Evolutionary conservation across 2,888 invertebrate genomes (phyloP), one percentile per base, ranked within the genome.

Genomic region (Campoplex capitator): DNA sequence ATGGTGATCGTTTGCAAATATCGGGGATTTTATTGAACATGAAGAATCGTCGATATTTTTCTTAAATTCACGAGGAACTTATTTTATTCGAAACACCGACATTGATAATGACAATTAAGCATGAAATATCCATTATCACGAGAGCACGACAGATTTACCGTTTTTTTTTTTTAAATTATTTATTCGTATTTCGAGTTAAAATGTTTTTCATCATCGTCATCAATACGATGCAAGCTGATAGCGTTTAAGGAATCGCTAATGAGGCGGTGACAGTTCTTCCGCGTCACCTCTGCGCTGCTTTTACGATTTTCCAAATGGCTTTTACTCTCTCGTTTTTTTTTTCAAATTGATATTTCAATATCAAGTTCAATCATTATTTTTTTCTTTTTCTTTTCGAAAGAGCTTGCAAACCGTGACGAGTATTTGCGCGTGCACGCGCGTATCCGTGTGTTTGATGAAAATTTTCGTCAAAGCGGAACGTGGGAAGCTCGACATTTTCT

Each of bases 101-200:
- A 38, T 56, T 38, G 62, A 73, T 18, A 32, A 48, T 56, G 51
- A 48, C 51, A 35, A 38, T 42, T 9, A 54, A 62, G 65, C 51
- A 28, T 28, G 65, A 16, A 28, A 74, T 16, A 74, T 35, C 18
- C 54, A 73, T 35, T 45, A 11, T 48, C 11, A 65, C 51, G 45
- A 67, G 45, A 67, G 38, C 16, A 54, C 78, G 32, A 78, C 23
- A 68, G 80, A 73, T 68, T 74, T 67, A 67, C 9, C 74, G 3
- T 23, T 13, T 68, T 45, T 56, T 67, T 23, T 13, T 68, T 45
- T 56, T 67, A 38, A 38, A 38, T n/a, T 35, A 38, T 35, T 23
- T n/a, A 38, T 38, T 38, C 38, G 38, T 38, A 38, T 38, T 38
- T 38, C 38, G 38, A 38, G 38, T 38, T 38, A 6, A 38, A 38